Evolutionary conservation across 2,888 invertebrate genomes (phyloP).

Genomic region (Pelosia muscerda): DNA sequence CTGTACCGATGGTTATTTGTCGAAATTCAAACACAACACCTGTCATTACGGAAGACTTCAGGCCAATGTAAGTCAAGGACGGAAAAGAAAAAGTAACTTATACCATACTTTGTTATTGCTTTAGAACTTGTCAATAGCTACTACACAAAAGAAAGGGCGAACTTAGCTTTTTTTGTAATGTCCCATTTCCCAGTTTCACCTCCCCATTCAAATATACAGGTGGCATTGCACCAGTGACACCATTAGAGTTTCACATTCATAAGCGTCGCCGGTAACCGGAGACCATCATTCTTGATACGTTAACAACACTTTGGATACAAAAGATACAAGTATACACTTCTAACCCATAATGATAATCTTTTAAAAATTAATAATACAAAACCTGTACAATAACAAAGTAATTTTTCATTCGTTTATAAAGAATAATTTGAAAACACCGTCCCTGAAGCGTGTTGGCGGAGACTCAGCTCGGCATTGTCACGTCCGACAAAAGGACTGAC

Average conservation of each 20-base stretch:
- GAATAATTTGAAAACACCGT: conserved; percentile 66
- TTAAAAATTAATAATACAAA: conserved; percentile 45
- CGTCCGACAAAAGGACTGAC: conserved; percentile 68
- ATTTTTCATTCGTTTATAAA: conserved; percentile 73
- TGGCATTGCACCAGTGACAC: conserved; percentile 1
- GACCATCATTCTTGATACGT: background rate
- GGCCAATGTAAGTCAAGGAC: too few species aligned
- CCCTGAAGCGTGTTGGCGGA: conserved; percentile 62
- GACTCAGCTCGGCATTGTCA: conserved; percentile 64
- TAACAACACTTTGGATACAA: background rate
- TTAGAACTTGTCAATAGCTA: too few species aligned
- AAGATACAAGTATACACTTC: background rate
- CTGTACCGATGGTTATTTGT: too few species aligned
- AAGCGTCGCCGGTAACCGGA: background rate
- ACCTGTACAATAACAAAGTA: conserved; percentile 67
- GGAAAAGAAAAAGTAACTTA: too few species aligned
- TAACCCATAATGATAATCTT: conserved; percentile 10
- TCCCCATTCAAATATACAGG: background rate
- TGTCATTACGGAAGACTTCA: too few species aligned
- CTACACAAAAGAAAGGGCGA: background rate
- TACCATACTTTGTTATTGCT: too few species aligned
- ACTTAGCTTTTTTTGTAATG: background rate
- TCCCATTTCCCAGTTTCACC: background rate
- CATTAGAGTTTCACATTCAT: background rate
- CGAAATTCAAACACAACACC: too few species aligned